Conservation (phyloP, 2,797 vertebrate species). For the Podargus strigoides region DNA sequence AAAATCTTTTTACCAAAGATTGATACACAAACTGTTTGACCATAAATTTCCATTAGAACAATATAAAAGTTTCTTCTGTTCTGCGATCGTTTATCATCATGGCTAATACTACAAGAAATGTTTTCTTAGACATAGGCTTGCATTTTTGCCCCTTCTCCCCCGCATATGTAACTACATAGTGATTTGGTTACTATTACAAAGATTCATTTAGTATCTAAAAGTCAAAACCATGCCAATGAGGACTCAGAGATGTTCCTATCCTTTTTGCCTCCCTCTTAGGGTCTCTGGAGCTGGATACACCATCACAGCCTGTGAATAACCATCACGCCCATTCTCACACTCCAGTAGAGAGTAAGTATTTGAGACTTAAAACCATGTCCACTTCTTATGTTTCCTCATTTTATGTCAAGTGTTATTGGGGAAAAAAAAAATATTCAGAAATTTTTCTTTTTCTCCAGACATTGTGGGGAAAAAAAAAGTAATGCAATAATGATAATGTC, state of each 20-base stretch:
- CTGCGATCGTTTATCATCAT: not conserved
- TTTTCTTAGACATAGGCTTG: not conserved
- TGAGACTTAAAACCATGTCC: not conserved
- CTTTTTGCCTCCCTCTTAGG: constrained; percentile 71
- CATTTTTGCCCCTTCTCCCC: not conserved
- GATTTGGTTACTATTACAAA: not conserved
- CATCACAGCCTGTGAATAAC: constrained; percentile 96
- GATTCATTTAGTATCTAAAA: not conserved
- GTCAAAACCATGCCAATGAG: not conserved
- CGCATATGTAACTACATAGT: not conserved
- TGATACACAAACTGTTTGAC: not conserved
- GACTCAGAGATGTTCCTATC: not conserved
- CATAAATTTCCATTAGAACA: too few relatives aligned
- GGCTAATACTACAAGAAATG: not conserved
- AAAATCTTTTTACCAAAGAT: not conserved
- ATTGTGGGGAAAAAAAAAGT: not conserved
- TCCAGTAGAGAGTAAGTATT: constrained; percentile 89
- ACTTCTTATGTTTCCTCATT: not conserved
- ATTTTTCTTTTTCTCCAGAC: not conserved
- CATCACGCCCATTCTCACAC: constrained; percentile 94
- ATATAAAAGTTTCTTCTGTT: not conserved
- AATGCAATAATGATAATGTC: not conserved
- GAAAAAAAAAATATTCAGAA: not conserved
- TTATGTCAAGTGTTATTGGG: not conserved
- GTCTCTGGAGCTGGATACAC: constrained; percentile 95